Percentiles rank a stretch among this genome's conserved stretches.
These are phyloP conservation scores for Nowickia ferox DNA, from an alignment of 2,888 invertebrate species.

Conservation along the genomic window DNA sequence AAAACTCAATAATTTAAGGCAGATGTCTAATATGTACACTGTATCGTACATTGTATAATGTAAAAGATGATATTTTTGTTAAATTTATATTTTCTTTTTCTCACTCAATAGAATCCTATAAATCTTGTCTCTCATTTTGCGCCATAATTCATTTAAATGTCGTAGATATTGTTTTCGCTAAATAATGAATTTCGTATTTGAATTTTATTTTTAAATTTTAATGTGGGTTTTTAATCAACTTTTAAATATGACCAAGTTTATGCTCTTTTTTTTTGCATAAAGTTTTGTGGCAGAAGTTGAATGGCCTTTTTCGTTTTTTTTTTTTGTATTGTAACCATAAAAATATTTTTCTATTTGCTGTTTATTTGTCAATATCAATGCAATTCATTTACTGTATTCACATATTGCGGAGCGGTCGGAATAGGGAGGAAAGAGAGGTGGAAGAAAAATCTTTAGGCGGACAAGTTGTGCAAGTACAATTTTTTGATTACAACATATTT, in stretches of 20 bases:
- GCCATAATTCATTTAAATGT: conserved; percentile 46
- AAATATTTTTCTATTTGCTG: conserved; percentile 33
- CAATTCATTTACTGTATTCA: conserved; percentile 22
- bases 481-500: conserved; percentile 63
- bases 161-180: conserved; percentile 40
- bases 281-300: conserved; percentile 36
- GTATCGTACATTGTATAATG: neutral
- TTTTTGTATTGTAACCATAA: conserved; percentile 6
- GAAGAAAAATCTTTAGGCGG: conserved; percentile 61
- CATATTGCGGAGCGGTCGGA: neutral
- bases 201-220: conserved; percentile 44
- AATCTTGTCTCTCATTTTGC: conserved; percentile 39
- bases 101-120: conserved; percentile 45
- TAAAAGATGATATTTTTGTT: neutral
- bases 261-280: conserved; percentile 10
- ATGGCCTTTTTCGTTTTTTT: conserved; percentile 47
- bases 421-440: neutral
- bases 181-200: conserved; percentile 34
- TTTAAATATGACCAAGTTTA: conserved; percentile 58
- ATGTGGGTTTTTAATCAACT: conserved; percentile 63
- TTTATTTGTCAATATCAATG: conserved; percentile 61
- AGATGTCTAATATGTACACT: no score
- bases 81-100: neutral
- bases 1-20: no score
- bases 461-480: conserved; percentile 64